Conservation (phyloP, 92 coral and sea anemone genomes). For the Phenganax stokvisi region DNA sequence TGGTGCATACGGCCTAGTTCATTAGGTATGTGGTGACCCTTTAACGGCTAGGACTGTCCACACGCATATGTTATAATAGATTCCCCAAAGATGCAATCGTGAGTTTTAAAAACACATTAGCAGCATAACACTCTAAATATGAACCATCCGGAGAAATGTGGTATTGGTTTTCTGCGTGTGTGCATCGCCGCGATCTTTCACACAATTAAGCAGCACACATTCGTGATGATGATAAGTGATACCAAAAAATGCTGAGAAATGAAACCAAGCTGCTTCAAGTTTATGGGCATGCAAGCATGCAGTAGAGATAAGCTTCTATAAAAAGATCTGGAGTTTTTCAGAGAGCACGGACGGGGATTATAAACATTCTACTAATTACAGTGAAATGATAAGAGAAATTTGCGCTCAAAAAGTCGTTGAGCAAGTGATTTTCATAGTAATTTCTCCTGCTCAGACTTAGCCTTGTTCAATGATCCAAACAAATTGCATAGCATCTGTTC, state of each 20-base stretch:
- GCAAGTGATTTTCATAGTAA: too few species aligned
- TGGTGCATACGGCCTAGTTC: background rate
- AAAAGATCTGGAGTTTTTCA: background rate
- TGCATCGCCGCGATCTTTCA: background rate
- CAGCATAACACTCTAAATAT: background rate
- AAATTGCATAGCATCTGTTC: too few species aligned
- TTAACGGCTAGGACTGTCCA: background rate
- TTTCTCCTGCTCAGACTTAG: too few species aligned
- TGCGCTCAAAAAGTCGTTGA: background rate
- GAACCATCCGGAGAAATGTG: background rate
- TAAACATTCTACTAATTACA: background rate
- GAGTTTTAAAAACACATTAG: slow-evolving; percentile 3
- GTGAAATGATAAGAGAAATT: background rate
- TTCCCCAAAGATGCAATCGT: background rate
- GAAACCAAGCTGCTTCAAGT: slow-evolving; percentile 6
- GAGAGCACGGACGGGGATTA: background rate
- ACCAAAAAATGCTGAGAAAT: slow-evolving; percentile 13
- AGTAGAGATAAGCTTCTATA: slow-evolving; percentile 27
- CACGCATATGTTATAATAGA: background rate
- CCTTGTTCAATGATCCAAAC: too few species aligned
- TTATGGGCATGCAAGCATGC: background rate
- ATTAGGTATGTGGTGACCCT: background rate
- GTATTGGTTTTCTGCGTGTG: slow-evolving; percentile 6
- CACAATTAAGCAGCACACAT: background rate
- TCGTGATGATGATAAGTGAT: slow-evolving; percentile 7